Percentiles rank a stretch among this genome's conserved stretches.
Evolutionary conservation across 1,140 invertebrate species (phyloP).

Genomic region (Trichonephila clavipes): DNA sequence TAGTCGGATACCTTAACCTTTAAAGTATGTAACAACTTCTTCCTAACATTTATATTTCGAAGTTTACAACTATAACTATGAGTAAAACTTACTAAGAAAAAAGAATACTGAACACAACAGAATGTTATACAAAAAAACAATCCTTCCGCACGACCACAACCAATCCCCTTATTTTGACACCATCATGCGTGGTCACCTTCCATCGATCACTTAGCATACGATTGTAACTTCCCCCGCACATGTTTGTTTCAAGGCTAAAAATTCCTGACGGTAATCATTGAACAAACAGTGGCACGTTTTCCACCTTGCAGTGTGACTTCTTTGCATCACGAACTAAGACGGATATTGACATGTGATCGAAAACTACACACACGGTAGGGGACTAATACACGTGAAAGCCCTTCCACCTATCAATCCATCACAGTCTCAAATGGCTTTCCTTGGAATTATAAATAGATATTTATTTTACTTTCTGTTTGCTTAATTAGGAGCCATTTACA

Average conservation of each 20-base stretch:
- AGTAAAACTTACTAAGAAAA: no score
- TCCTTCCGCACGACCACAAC: neutral
- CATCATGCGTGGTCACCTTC: neutral
- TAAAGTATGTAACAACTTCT: no score
- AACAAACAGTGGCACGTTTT: constrained; percentile 6
- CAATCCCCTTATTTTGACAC: neutral
- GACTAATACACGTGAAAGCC: neutral
- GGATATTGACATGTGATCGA: neutral
- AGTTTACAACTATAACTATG: no score
- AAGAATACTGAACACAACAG: no score
- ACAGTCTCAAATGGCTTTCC: neutral
- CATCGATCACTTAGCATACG: constrained; percentile 6
- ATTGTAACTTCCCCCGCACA: neutral
- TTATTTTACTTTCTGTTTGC: neutral
- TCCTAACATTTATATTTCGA: no score
- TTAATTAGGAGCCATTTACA: no score
- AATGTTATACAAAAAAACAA: no score
- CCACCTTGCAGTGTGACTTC: neutral
- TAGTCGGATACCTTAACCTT: no score
- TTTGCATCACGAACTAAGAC: neutral
- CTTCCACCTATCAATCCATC: neutral
- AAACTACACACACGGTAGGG: neutral
- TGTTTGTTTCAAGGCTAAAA: constrained; percentile 21
- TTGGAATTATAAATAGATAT: neutral
- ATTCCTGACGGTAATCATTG: neutral